Evolutionary conservation across 2,888 invertebrate species (phyloP).

Genomic region (Pseudococcus viburni): DNA sequence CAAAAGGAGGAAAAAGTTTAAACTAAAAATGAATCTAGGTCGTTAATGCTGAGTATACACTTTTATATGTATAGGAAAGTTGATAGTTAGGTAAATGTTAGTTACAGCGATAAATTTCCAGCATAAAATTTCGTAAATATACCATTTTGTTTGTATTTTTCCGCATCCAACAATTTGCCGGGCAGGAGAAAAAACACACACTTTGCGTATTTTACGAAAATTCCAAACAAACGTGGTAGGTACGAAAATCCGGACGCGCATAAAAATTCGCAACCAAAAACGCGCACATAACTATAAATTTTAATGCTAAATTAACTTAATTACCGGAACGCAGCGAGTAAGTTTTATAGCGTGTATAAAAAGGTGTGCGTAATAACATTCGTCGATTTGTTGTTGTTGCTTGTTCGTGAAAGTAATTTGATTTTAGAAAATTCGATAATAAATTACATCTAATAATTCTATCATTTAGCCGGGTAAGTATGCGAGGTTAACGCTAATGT

Average conservation of each 20-base stretch:
- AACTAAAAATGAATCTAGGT: too few relatives aligned
- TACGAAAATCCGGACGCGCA: neutral
- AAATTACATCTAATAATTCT: slow-evolving; percentile 37
- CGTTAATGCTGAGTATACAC: too few relatives aligned
- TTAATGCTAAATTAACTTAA: slow-evolving; percentile 31
- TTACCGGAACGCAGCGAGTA: slow-evolving; percentile 23
- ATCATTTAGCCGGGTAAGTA: slow-evolving; percentile 11
- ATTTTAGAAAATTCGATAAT: slow-evolving; percentile 27
- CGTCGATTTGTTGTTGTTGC: slow-evolving; percentile 4
- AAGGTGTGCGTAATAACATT: slow-evolving; percentile 28
- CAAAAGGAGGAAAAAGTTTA: too few relatives aligned
- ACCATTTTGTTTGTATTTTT: too few relatives aligned
- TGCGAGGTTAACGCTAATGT: slow-evolving; percentile 7
- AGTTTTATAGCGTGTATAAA: slow-evolving; percentile 20
- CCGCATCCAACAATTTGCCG: too few relatives aligned
- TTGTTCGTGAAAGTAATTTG: slow-evolving; percentile 40
- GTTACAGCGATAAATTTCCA: too few relatives aligned
- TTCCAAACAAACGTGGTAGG: neutral
- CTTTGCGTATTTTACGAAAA: neutral
- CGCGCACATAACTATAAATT: neutral
- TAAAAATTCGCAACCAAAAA: slow-evolving; percentile 12
- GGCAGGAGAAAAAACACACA: neutral
- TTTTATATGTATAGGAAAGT: too few relatives aligned
- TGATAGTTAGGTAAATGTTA: too few relatives aligned
- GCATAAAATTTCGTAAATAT: too few relatives aligned